Evolutionary conservation across 2,888 invertebrate species (phyloP).

Genomic region (Conops quadrifasciatus): DNA sequence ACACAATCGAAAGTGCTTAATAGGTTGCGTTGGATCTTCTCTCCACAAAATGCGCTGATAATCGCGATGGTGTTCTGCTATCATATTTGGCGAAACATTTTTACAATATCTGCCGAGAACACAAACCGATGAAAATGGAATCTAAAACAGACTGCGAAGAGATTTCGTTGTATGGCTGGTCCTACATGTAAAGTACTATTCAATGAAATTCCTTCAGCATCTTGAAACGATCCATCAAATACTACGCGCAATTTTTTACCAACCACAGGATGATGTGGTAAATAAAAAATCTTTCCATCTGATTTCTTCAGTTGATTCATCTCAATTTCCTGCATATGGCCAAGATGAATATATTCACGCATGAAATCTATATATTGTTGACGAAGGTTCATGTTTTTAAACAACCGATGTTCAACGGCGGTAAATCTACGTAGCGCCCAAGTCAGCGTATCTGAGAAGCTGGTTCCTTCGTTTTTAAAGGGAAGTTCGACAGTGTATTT

Average conservation of each 20-base stretch:
- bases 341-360: slow-evolving; percentile 8
- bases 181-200: too few relatives aligned
- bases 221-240: slow-evolving; percentile 30
- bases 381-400: too few relatives aligned
- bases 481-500: background rate
- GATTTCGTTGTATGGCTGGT: too few relatives aligned
- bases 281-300: slow-evolving; percentile 26
- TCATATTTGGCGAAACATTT: slow-evolving; percentile 38
- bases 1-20: too few relatives aligned
- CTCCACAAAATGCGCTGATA: slow-evolving; percentile 8
- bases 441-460: background rate
- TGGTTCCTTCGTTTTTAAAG: background rate
- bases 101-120: slow-evolving; percentile 31
- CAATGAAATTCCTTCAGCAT: slow-evolving; percentile 12
- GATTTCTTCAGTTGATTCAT: background rate
- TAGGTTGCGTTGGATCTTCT: too few relatives aligned
- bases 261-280: slow-evolving; percentile 35
- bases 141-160: too few relatives aligned
- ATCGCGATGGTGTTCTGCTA: slow-evolving; percentile 23
- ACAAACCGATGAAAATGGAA: too few relatives aligned
- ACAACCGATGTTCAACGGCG: slow-evolving; percentile 16
- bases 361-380: too few relatives aligned
- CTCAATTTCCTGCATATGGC: background rate
- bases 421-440: slow-evolving; percentile 30
- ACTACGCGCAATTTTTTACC: slow-evolving; percentile 25